Evolutionary conservation across 1,140 invertebrate genomes (phyloP).

Genomic region (Zaprionus gabonicus): DNA sequence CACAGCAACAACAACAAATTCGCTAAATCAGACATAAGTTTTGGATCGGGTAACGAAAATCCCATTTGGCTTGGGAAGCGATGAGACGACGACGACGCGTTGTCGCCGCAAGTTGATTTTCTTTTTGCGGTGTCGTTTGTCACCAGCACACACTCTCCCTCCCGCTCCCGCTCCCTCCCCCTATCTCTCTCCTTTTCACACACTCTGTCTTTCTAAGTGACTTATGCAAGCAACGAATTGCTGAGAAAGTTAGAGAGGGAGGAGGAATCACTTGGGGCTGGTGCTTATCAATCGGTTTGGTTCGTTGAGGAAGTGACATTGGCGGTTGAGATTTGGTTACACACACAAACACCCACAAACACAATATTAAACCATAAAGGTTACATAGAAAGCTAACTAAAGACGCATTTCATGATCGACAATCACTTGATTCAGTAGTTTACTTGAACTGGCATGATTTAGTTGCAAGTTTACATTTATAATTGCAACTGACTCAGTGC

Average conservation of each 20-base stretch:
- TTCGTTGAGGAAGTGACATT: slow-evolving; percentile 53
- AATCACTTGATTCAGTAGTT: background rate
- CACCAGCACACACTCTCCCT: background rate
- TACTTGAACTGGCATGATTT: no score
- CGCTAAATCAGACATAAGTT: slow-evolving; percentile 33
- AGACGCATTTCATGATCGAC: slow-evolving; percentile 22
- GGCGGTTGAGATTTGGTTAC: slow-evolving; percentile 61
- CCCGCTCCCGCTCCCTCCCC: no score
- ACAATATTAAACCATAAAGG: background rate
- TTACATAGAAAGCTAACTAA: background rate
- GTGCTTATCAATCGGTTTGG: slow-evolving; percentile 8
- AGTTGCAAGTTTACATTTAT: no score
- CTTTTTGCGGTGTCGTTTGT: slow-evolving; percentile 30
- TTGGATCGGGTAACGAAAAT: slow-evolving; percentile 24
- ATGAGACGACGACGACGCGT: slow-evolving; percentile 3
- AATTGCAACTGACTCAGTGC: no score
- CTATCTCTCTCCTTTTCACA: background rate
- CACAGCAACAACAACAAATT: slow-evolving; percentile 11
- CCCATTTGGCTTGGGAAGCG: slow-evolving; percentile 26
- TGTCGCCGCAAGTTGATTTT: slow-evolving; percentile 15
- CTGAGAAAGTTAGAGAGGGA: background rate
- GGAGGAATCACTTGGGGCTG: background rate
- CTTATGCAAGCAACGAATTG: slow-evolving; percentile 13
- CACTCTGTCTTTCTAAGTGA: background rate
- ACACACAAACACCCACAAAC: background rate